Evolutionary conservation across 1,140 invertebrate genomes (phyloP), one percentile per base, ranked within the genome.

Genomic region (Drosophila ohnishii): DNA sequence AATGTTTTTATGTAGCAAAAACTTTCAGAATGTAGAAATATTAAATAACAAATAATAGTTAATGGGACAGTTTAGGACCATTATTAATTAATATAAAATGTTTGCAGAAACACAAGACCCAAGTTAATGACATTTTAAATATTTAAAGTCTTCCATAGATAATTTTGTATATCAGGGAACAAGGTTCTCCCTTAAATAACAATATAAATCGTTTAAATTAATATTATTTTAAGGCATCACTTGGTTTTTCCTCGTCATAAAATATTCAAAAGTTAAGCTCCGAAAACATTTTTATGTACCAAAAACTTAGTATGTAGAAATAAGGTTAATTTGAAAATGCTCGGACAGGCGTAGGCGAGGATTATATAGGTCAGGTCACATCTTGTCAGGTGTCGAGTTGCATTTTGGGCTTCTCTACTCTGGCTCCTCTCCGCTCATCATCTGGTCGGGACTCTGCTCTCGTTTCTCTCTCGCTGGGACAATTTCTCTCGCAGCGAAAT

Each of bases 311-410:
- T 37, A 48, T 53, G 51, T 13, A 32, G 34, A 53, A 25, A 55
- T n/a, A 22, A 45, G 60, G 60, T 67, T 67, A 65, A 25, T 48
- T 40, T 37, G 11, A 47, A 22, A 32, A 11, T 4, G 28, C n/a
- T 22, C 9, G 60, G 16, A 48, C 44, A 50, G 22, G 44, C 58
- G 42, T 32, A 16, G 61, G 64, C 45, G 48, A 61, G 44, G 35
- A 34, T 58, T 39, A 51, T 67, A 51, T 45, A 51, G 19, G 34
- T 16, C 47, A 73, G 83, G 83, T 86, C 84, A 87, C 75, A 42
- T 76, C 73, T 40, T 60, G 64, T 62, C 64, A 37, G 74, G 73
- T 77, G 51, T 61, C 56, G 53, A 25, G 28, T 32, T 42, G 44
- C 64, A 61, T 42, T 45, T 61, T 25, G 75, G 16, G 19, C 7